These are phyloP conservation scores for Odontophorus gujanensis DNA, from an alignment of 2,113 vertebrate species.

Conservation along the genomic window DNA sequence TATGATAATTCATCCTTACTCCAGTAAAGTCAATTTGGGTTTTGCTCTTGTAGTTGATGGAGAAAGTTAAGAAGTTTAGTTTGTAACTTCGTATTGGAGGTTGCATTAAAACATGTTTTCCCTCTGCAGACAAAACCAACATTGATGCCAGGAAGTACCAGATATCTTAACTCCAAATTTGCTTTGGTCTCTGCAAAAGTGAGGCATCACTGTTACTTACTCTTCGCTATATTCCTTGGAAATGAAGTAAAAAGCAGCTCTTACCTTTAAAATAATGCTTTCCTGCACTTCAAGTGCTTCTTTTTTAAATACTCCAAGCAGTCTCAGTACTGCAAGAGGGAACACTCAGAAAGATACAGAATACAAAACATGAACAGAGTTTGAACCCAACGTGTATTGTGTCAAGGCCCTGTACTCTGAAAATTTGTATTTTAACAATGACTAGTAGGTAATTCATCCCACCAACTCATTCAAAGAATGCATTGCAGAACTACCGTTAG, in stretches of 20 bases:
- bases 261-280: background rate
- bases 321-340: background rate
- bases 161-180: background rate
- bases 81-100: background rate
- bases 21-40: background rate
- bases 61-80: background rate
- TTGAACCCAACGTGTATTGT: background rate
- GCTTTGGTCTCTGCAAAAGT: background rate
- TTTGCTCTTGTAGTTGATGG: conserved; percentile 35
- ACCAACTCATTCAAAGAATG: background rate
- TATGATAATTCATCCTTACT: background rate
- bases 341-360: background rate
- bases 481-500: background rate
- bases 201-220: background rate
- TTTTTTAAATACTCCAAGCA: background rate
- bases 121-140: background rate
- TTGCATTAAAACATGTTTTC: background rate
- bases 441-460: background rate
- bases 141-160: background rate
- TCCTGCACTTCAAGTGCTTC: background rate
- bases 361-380: background rate
- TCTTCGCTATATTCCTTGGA: background rate
- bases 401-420: background rate
- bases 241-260: background rate
- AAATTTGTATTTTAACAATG: background rate